Conservation (phyloP, 2,113 vertebrate species). For the Seriola quinqueradiata region DNA sequence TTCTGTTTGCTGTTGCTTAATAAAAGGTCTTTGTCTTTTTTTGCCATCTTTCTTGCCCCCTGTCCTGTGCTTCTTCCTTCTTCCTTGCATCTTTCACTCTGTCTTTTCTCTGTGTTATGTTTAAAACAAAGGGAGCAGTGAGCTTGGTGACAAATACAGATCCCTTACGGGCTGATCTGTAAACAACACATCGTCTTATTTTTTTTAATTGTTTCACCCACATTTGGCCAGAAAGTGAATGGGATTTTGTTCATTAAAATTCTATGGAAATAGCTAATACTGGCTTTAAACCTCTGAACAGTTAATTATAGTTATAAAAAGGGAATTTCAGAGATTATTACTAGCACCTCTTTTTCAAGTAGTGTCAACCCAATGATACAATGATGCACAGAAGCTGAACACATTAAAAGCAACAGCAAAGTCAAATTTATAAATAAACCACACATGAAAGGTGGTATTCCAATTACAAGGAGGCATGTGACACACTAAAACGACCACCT, state of each 20-base stretch:
- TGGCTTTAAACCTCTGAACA: neutral
- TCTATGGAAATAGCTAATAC: neutral
- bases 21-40: neutral
- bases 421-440: slow-evolving; percentile 7
- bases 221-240: neutral
- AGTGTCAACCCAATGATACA: no score
- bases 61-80: neutral
- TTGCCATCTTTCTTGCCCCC: neutral
- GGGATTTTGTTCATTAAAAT: neutral
- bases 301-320: neutral
- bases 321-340: no score
- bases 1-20: neutral
- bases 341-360: no score
- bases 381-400: neutral
- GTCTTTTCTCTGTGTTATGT: slow-evolving; percentile 16
- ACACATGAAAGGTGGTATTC: neutral
- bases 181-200: slow-evolving; percentile 19
- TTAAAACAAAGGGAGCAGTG: slow-evolving; percentile 55
- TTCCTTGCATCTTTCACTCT: neutral
- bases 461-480: slow-evolving; percentile 31
- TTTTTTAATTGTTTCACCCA: neutral
- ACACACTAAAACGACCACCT: slow-evolving; percentile 4
- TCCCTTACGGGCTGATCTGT: slow-evolving; percentile 14
- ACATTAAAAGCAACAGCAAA: neutral
- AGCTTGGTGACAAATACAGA: slow-evolving; percentile 37